Percentiles rank a stretch among this genome's conserved stretches.
phyloP scores from a whole-genome alignment of 2,888 invertebrate genomes.

The Lasioglossum vierecki region DNA sequence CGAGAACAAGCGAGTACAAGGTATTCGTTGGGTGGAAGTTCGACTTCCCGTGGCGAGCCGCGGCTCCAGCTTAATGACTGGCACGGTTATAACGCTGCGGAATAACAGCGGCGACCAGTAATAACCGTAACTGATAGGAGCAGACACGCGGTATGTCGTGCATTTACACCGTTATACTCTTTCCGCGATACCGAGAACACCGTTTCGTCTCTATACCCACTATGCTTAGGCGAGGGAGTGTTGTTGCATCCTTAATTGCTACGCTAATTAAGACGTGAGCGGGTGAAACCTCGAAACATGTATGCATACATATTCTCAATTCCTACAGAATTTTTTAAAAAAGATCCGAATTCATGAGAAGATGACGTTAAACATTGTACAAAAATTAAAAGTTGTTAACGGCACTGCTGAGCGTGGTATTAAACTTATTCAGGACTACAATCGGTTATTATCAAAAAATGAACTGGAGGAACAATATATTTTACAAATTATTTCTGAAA shows the following conservation, averaged over 20 bases:
- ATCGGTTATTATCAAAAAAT: no score
- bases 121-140: slow-evolving; percentile 53
- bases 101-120: slow-evolving; percentile 34
- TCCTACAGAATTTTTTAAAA: no score
- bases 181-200: slow-evolving; percentile 10
- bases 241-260: background rate
- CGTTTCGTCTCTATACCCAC: background rate
- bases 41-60: slow-evolving; percentile 41
- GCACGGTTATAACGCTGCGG: slow-evolving; percentile 39
- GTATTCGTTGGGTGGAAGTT: slow-evolving; percentile 42
- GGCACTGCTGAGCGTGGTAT: no score
- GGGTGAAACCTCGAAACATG: background rate
- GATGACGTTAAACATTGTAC: no score
- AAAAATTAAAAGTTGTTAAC: no score
- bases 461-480: no score
- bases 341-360: no score
- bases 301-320: no score
- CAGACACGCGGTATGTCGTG: slow-evolving; percentile 1
- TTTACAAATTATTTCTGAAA: no score
- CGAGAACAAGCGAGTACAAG: slow-evolving; percentile 25
- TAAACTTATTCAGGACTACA: no score
- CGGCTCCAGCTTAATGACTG: slow-evolving; percentile 46
- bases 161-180: slow-evolving; percentile 24
- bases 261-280: background rate
- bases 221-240: background rate